Evolutionary conservation across 1,140 invertebrate genomes (phyloP).

Genomic region (Alviniconcha marisindica): DNA sequence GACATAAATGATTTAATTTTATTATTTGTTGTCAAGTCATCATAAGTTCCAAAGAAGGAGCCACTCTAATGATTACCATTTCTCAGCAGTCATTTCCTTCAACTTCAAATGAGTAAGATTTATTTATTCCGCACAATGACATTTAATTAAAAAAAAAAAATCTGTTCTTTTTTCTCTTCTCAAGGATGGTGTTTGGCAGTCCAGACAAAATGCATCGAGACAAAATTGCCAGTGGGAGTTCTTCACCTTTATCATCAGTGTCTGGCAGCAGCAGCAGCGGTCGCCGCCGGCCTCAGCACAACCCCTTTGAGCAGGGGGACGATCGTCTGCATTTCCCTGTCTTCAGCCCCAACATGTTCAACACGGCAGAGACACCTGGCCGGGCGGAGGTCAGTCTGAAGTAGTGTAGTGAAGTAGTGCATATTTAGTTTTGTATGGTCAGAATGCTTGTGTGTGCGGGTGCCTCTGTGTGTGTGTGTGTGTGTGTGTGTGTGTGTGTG

Average conservation of each 20-base stretch:
- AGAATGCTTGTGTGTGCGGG: neutral
- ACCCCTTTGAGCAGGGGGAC: constrained; percentile 65
- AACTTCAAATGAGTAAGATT: too few species aligned
- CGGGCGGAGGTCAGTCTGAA: constrained; percentile 40
- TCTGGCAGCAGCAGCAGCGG: constrained; percentile 14
- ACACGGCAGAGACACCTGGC: constrained; percentile 57
- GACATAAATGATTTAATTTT: too few species aligned
- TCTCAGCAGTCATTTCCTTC: too few species aligned
- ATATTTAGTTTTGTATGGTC: too few species aligned
- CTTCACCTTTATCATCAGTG: constrained; percentile 7
- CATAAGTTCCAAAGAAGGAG: too few species aligned
- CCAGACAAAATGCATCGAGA: neutral
- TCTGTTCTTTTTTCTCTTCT: too few species aligned
- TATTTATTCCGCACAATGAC: too few species aligned
- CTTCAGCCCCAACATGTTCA: constrained; percentile 68
- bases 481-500: neutral
- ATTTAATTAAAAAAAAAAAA: too few species aligned
- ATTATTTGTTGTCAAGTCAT: too few species aligned
- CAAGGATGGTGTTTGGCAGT: constrained; percentile 8
- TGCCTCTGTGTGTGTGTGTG: neutral
- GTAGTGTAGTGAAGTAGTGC: neutral
- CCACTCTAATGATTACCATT: too few species aligned
- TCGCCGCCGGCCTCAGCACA: constrained; percentile 36
- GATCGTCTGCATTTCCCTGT: constrained; percentile 62
- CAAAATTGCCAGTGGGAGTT: neutral